These are phyloP conservation scores for Hemistola chrysoprasaria DNA, from an alignment of 2,888 invertebrate genomes.

Conservation along the genomic window DNA sequence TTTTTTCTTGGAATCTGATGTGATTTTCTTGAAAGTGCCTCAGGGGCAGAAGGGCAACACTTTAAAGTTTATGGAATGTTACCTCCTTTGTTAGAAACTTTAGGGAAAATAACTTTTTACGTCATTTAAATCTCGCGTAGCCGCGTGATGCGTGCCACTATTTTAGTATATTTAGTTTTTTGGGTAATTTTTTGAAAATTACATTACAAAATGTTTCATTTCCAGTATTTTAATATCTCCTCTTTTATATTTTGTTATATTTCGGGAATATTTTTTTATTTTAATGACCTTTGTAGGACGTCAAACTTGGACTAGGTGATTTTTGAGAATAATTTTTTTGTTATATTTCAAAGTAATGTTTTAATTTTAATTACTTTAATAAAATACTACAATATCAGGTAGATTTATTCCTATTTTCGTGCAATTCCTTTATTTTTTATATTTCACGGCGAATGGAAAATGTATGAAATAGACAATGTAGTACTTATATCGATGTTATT, in stretches of 20 bases:
- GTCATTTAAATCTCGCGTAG: not conserved
- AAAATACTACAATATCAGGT: not conserved
- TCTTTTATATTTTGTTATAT: not conserved
- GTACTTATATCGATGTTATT: too few relatives aligned
- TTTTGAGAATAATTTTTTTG: too few relatives aligned
- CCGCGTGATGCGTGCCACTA: not conserved
- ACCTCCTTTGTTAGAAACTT: constrained; percentile 6
- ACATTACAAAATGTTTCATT: constrained; percentile 28
- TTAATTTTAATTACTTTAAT: too few relatives aligned
- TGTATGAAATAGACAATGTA: too few relatives aligned
- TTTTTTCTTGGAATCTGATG: constrained; percentile 38
- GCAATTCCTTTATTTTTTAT: too few relatives aligned
- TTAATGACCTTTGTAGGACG: constrained; percentile 21
- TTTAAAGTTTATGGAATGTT: constrained; percentile 4
- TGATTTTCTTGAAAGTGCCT: constrained; percentile 36
- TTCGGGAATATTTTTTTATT: constrained; percentile 7
- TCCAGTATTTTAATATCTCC: constrained; percentile 11
- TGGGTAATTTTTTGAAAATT: not conserved
- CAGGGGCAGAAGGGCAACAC: constrained; percentile 1
- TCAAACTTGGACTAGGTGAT: constrained; percentile 1
- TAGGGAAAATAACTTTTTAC: constrained; percentile 4
- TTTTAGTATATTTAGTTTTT: constrained; percentile 1
- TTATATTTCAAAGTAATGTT: too few relatives aligned
- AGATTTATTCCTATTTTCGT: too few relatives aligned
- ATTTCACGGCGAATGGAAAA: too few relatives aligned